Evolutionary conservation across 2,113 vertebrate genomes (phyloP).

Genomic region (Gymnorhina tibicen): DNA sequence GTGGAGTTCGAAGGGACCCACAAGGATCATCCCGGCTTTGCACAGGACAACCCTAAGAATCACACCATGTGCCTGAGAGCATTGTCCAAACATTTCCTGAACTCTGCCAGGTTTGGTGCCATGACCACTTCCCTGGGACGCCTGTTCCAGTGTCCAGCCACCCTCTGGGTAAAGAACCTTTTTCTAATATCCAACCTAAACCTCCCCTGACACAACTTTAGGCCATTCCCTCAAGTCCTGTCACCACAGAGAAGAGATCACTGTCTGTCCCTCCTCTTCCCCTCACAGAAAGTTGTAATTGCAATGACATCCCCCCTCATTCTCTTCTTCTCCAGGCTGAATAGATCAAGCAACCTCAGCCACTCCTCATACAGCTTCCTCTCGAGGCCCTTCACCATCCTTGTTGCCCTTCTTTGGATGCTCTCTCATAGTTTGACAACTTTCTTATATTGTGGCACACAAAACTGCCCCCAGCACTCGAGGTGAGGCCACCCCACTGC

Average conservation of each 20-base stretch:
- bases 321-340: background rate
- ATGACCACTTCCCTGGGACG: too few relatives aligned
- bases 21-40: background rate
- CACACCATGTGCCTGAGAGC: too few relatives aligned
- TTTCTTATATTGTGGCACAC: background rate
- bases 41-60: background rate
- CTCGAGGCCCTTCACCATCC: background rate
- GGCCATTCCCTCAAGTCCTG: fast-evolving
- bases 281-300: background rate
- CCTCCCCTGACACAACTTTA: background rate
- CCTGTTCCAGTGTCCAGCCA: too few relatives aligned
- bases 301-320: background rate
- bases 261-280: background rate
- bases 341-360: background rate
- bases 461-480: fast-evolving
- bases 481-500: fast-evolving
- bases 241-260: background rate
- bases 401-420: background rate
- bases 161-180: background rate
- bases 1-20: background rate
- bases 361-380: background rate
- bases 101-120: background rate
- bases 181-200: background rate
- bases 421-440: too few relatives aligned
- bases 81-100: background rate